Percentiles rank a stretch among this genome's conserved stretches.
These are phyloP conservation scores for Octonoba sinensis DNA, from an alignment of 2,888 invertebrate genomes.

Conservation along the genomic window DNA sequence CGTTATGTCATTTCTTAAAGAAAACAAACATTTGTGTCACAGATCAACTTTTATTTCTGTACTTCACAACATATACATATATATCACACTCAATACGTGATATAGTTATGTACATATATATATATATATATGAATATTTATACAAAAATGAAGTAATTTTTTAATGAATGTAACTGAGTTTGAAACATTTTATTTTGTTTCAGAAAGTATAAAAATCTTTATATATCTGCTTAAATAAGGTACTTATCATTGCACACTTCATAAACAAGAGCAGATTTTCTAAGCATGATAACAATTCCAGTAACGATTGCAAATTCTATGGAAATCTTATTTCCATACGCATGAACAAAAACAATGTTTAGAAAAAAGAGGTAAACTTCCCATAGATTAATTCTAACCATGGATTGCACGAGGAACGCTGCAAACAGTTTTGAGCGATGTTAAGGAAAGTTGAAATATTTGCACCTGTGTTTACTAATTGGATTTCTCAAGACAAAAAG, in stretches of 20 bases:
- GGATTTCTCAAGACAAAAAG: too few relatives aligned
- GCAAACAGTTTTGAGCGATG: conserved; percentile 39
- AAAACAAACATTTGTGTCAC: conserved; percentile 6
- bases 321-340: neutral
- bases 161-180: conserved; percentile 18
- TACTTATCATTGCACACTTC: conserved; percentile 43
- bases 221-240: conserved; percentile 9
- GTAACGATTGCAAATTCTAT: conserved; percentile 7
- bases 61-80: conserved; percentile 50
- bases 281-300: conserved; percentile 25
- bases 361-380: neutral
- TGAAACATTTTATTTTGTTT: conserved; percentile 19
- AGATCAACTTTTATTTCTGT: conserved; percentile 59
- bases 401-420: conserved; percentile 44
- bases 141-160: conserved; percentile 53
- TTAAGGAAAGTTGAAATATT: neutral
- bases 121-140: conserved; percentile 43
- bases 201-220: conserved; percentile 25
- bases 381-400: conserved; percentile 5
- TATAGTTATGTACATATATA: conserved; percentile 51
- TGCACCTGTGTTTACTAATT: too few relatives aligned
- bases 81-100: conserved; percentile 57
- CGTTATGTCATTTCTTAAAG: too few relatives aligned
- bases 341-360: neutral
- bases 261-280: conserved; percentile 19